Base-by-base conservation (phyloP, 2,797 vertebrate species). In the Helostoma temminkii region DNA sequence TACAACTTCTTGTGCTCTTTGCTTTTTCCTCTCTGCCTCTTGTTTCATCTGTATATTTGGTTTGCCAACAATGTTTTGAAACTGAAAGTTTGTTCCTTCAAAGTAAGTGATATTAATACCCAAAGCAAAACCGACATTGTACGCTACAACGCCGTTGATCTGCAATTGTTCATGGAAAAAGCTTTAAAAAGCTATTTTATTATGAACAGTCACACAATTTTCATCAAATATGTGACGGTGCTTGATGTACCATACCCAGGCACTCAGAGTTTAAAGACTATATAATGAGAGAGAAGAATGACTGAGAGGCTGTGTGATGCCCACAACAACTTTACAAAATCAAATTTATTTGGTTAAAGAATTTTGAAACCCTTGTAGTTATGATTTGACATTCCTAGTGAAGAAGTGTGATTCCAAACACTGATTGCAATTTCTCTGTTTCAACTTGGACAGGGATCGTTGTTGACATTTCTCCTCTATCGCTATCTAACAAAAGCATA, bases 11-110 rank as follows among this genome's bases (percentile, higher is more conserved):
- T 34, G 14, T 22, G 16, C 0, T 0, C 39, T 54, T 60, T 43
- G 34, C 50, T 28, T 66, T 75, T 43, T 52, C 46, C 45, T 57
- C 58, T 48, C 47, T 14, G 26, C 32, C 10, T 50, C 52, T 37
- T 66, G 54, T 36, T 76, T 24, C 52, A 32, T 46, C 30, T 0
- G 12, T 42, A n/a, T 14, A 24, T 48, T 39, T 25, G 21, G 24
- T 53, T 54, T 69, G 26, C 32, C 61, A 73, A n/a, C 30, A 34
- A 30, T 10, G 42, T 39, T 39, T 37, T 61, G 37, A 71, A 52
- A 65, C 41, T 50, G 21, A 16, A 5, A 39, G 26, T 12, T 3
- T 66, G 58, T 34, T 69, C 42, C 25, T 28, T 66, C 4, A 25
- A 60, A 26, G 53, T 14, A 50, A 50, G 48, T 41, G 0, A 58